Evolutionary conservation across 2,888 invertebrate genomes (phyloP).

Genomic region (Tuta absoluta): DNA sequence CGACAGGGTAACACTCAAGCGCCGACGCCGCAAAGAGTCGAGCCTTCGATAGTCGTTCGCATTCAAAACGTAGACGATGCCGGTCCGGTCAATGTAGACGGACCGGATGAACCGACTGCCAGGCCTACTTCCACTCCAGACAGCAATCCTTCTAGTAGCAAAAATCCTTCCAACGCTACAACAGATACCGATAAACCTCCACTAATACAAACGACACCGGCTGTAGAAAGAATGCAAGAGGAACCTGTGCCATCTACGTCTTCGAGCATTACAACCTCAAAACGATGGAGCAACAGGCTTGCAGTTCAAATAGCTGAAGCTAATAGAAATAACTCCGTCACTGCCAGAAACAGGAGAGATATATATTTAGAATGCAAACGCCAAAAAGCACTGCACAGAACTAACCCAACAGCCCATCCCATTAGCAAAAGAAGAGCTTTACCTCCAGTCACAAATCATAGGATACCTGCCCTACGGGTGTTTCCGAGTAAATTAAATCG

Average conservation of each 20-base stretch:
- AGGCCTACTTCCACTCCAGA: background rate
- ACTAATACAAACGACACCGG: conserved; percentile 39
- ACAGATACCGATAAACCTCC: conserved; percentile 38
- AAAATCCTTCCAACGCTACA: conserved; percentile 28
- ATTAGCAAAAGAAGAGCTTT: conserved; percentile 56
- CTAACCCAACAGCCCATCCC: conserved; percentile 68
- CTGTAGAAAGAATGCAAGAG: conserved; percentile 37
- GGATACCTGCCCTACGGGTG: conserved; percentile 64
- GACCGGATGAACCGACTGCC: conserved; percentile 57
- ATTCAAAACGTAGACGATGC: conserved; percentile 69
- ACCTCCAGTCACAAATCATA: conserved; percentile 63
- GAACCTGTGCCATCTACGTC: conserved; percentile 38
- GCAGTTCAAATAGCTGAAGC: conserved; percentile 75
- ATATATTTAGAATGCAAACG: conserved; percentile 65
- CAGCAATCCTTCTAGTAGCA: conserved; percentile 10
- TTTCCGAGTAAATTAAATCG: conserved; percentile 49
- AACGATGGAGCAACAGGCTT: conserved; percentile 69
- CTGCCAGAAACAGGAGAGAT: conserved; percentile 67
- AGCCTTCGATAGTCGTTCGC: conserved; percentile 63
- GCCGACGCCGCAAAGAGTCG: conserved; percentile 53
- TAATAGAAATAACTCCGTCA: conserved; percentile 69
- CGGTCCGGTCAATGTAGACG: conserved; percentile 69
- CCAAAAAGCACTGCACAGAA: conserved; percentile 68
- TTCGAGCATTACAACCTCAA: conserved; percentile 38
- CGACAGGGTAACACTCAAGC: conserved; percentile 48